Conservation (phyloP, 1,140 invertebrate species). For the Psix sp. region DNA sequence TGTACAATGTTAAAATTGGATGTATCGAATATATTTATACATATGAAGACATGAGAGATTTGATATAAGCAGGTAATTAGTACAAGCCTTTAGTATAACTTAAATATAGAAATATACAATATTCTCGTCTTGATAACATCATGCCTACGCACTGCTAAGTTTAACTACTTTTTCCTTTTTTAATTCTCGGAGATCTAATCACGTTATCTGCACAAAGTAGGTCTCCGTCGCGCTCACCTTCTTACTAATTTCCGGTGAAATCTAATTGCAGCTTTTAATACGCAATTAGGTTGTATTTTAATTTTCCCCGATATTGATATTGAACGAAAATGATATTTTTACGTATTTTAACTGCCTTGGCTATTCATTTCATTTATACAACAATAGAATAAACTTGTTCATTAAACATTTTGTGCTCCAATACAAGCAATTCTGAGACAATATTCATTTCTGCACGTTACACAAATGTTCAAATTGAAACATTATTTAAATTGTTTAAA, state of each 20-base stretch:
- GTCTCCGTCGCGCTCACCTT: slow-evolving; percentile 57
- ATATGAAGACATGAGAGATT: too few relatives aligned
- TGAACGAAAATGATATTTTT: slow-evolving; percentile 22
- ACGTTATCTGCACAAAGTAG: slow-evolving; percentile 55
- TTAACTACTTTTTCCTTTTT: slow-evolving; percentile 32
- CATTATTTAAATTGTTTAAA: too few relatives aligned
- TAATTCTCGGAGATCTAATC: slow-evolving; percentile 45
- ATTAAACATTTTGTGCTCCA: too few relatives aligned
- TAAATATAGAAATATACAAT: slow-evolving; percentile 24
- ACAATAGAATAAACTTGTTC: too few relatives aligned
- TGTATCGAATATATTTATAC: too few relatives aligned
- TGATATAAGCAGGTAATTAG: too few relatives aligned
- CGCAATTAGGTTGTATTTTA: slow-evolving; percentile 53
- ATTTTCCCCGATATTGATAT: slow-evolving; percentile 43
- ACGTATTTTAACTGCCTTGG: background rate
- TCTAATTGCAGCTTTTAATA: slow-evolving; percentile 58
- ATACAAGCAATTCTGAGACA: too few relatives aligned
- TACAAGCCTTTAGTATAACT: too few relatives aligned
- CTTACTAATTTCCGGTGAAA: slow-evolving; percentile 61
- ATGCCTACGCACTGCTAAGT: slow-evolving; percentile 60
- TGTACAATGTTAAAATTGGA: too few relatives aligned
- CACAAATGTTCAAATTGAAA: too few relatives aligned
- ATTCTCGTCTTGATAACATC: slow-evolving; percentile 51
- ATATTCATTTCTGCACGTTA: too few relatives aligned
- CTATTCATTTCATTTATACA: slow-evolving; percentile 16